Percentiles rank a stretch among this genome's conserved stretches.
These are phyloP conservation scores for Xerus inauris DNA, from an alignment of 2,113 vertebrate species.

Conservation along the genomic window DNA sequence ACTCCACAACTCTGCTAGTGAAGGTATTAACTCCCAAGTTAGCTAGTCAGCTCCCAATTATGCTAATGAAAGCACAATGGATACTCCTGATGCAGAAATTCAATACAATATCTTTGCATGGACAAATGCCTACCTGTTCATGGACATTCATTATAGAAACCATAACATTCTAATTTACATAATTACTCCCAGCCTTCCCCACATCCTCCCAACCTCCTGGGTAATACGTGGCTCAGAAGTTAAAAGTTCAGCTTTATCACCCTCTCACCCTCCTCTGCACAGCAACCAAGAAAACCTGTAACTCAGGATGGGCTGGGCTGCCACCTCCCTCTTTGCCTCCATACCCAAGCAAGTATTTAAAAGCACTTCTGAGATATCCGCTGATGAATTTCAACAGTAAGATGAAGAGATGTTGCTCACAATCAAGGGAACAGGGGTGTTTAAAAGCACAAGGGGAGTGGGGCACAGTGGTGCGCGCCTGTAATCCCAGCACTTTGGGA, in stretches of 20 bases:
- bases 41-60: neutral
- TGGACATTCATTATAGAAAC: neutral
- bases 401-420: neutral
- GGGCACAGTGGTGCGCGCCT: no score
- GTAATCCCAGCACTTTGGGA: no score
- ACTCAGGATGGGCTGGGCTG: neutral
- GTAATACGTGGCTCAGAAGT: neutral
- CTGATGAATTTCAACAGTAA: neutral
- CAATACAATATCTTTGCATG: neutral
- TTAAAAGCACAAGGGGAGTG: neutral
- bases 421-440: neutral
- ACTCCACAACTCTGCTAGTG: neutral
- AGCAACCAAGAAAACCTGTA: neutral
- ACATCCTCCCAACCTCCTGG: neutral
- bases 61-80: no score
- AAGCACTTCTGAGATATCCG: neutral
- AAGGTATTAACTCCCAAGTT: neutral
- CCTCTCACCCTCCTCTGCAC: neutral
- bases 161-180: neutral
- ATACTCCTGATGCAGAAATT: neutral
- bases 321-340: neutral
- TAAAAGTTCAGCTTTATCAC: neutral
- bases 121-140: neutral
- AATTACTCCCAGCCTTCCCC: neutral
- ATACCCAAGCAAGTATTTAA: neutral